Evolutionary conservation across 2,888 invertebrate genomes (phyloP).

Genomic region (Cyaniris semiargus): DNA sequence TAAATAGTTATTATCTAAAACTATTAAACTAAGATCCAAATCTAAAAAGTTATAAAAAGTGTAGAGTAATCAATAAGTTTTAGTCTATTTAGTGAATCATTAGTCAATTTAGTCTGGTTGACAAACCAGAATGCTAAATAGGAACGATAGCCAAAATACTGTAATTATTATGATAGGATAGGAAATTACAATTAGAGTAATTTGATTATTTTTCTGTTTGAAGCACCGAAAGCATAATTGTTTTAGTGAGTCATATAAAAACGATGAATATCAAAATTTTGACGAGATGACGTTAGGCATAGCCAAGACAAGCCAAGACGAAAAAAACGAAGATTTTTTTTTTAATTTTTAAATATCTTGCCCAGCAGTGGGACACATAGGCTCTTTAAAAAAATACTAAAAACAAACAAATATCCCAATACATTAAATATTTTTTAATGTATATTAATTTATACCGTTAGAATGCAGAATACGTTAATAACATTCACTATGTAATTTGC

Average conservation of each 20-base stretch:
- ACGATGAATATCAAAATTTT: not conserved
- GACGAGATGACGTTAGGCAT: too few relatives aligned
- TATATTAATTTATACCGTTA: too few relatives aligned
- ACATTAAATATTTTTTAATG: too few relatives aligned
- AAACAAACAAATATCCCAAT: too few relatives aligned
- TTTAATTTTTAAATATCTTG: too few relatives aligned
- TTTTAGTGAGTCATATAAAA: not conserved
- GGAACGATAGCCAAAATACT: not conserved
- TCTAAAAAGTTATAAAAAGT: not conserved
- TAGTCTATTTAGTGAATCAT: not conserved
- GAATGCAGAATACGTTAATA: too few relatives aligned
- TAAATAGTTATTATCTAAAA: slow-evolving; percentile 10
- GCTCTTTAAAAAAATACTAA: too few relatives aligned
- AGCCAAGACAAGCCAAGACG: not conserved
- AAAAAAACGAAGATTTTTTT: too few relatives aligned
- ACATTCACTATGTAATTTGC: too few relatives aligned
- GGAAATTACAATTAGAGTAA: not conserved
- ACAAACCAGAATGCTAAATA: not conserved
- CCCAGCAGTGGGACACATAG: too few relatives aligned
- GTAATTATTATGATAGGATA: not conserved
- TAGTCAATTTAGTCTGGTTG: too few relatives aligned
- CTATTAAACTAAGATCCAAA: not conserved
- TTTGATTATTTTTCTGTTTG: not conserved
- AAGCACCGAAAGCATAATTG: not conserved
- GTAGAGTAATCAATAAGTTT: not conserved